phyloP scores from a whole-genome alignment of 2,113 vertebrate species.

The Vicugna pacos region DNA sequence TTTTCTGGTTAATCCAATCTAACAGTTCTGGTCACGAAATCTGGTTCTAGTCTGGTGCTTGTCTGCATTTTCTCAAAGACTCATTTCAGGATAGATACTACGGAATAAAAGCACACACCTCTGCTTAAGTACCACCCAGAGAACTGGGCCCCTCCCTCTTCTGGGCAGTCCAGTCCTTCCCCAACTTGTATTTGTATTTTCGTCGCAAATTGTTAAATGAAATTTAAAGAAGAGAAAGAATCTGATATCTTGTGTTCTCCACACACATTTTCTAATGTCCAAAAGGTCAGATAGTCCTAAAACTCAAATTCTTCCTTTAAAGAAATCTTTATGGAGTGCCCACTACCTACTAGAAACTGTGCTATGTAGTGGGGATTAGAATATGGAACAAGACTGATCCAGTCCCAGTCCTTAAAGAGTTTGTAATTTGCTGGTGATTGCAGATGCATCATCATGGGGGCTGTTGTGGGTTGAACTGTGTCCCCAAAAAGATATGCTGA shows the following conservation, averaged over 20 bases:
- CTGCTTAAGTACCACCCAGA: neutral
- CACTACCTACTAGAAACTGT: neutral
- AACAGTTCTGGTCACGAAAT: neutral
- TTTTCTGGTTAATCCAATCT: conserved; percentile 47
- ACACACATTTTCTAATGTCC: neutral
- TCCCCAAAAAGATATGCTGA: neutral
- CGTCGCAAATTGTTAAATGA: neutral
- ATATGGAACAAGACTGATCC: neutral
- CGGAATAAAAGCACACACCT: neutral
- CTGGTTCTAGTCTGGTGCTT: neutral
- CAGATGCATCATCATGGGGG: neutral
- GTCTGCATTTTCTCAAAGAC: neutral
- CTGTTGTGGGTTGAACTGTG: neutral
- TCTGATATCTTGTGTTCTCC: neutral
- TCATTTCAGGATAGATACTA: neutral
- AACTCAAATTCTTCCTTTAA: conserved; percentile 36
- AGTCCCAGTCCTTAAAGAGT: neutral
- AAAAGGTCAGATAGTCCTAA: neutral
- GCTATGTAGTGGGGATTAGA: neutral
- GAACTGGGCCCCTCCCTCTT: neutral
- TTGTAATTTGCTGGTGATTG: neutral
- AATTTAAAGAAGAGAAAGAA: conserved; percentile 39
- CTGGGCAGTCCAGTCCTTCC: neutral
- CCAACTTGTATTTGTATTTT: neutral
- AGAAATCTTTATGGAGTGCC: neutral